Evolutionary conservation across 2,113 vertebrate species (phyloP).

Genomic region (Sialia sialis): DNA sequence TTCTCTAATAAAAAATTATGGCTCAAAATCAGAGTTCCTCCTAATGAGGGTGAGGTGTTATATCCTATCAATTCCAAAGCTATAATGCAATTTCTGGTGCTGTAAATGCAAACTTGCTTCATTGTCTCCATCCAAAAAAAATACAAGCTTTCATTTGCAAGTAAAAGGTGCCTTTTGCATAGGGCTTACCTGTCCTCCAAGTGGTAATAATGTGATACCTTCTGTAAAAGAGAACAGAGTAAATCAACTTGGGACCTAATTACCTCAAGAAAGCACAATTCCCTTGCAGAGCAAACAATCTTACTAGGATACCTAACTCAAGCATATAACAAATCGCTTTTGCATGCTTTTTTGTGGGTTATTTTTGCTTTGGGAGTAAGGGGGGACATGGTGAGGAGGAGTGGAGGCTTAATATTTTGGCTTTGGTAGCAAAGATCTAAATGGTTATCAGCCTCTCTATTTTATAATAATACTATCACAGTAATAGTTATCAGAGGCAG

Average conservation of each 20-base stretch:
- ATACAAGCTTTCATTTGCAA: background rate
- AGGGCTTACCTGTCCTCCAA: background rate
- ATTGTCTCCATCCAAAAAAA: background rate
- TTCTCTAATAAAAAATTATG: background rate
- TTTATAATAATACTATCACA: background rate
- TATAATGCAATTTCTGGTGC: background rate
- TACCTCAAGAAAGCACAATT: background rate
- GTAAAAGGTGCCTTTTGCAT: background rate
- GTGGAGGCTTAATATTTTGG: background rate
- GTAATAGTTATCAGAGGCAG: background rate
- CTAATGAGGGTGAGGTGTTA: background rate
- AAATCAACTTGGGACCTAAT: background rate
- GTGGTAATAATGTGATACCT: background rate
- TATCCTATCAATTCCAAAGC: background rate
- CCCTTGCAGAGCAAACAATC: background rate
- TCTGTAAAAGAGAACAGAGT: background rate
- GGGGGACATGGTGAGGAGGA: rapidly evolving
- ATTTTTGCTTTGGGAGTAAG: background rate
- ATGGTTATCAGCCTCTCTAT: background rate
- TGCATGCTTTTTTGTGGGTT: background rate
- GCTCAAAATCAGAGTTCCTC: background rate
- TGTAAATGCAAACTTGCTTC: background rate
- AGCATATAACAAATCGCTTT: background rate
- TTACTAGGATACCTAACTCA: background rate
- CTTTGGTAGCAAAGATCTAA: background rate